These are phyloP conservation scores for Neoaliturus tenellus DNA, from an alignment of 2,888 invertebrate species.

Conservation along the genomic window DNA sequence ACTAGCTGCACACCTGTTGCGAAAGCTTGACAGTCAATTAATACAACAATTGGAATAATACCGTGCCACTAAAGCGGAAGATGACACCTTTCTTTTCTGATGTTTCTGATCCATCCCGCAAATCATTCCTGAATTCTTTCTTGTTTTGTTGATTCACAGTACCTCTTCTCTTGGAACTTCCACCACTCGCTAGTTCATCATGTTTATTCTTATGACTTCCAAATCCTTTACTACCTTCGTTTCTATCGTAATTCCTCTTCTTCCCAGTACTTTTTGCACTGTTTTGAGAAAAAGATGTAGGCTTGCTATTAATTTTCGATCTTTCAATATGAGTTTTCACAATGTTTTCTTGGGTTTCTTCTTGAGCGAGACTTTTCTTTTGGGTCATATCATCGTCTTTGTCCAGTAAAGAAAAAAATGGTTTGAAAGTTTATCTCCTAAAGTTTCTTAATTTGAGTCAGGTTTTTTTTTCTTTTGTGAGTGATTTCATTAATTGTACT, in stretches of 20 bases:
- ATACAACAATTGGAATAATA: no score
- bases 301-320: background rate
- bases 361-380: background rate
- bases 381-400: no score
- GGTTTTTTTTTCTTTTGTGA: background rate
- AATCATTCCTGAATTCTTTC: background rate
- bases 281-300: no score
- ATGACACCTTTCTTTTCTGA: background rate
- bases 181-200: background rate
- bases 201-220: background rate
- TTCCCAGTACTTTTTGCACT: background rate
- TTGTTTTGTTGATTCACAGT: background rate
- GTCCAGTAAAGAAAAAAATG: background rate
- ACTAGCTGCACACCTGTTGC: no score
- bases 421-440: background rate
- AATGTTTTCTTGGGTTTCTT: background rate
- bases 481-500: background rate
- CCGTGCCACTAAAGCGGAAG: no score
- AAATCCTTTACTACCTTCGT: background rate
- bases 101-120: background rate
- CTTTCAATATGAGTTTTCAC: background rate
- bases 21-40: no score
- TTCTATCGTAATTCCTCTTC: background rate
- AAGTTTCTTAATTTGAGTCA: background rate
- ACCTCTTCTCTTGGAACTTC: background rate